Conservation (phyloP, 2,797 vertebrate genomes). For the Gallinago solitaria region DNA sequence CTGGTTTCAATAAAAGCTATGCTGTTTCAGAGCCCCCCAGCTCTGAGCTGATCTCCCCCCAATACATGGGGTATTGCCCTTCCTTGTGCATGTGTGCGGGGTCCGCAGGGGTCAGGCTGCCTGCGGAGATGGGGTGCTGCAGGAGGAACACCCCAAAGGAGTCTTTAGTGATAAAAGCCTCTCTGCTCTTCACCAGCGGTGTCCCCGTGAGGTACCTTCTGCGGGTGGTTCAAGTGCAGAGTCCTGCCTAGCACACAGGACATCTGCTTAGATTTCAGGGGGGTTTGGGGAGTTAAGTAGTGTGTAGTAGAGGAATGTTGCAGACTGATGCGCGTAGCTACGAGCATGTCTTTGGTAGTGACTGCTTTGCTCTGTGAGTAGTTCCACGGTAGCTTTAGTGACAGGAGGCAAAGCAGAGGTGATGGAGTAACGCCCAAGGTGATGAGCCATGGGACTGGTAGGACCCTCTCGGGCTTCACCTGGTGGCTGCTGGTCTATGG, state of each 20-base stretch:
- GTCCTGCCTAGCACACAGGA: not conserved
- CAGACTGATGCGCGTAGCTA: not conserved
- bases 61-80: fast-evolving
- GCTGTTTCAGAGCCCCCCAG: not conserved
- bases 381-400: constrained; percentile 23
- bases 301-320: not conserved
- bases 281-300: not conserved
- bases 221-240: not conserved
- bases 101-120: too few relatives aligned
- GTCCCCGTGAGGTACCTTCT: not conserved
- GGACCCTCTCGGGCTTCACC: not conserved
- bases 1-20: not conserved
- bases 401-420: not conserved
- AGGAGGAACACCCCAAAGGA: fast-evolving
- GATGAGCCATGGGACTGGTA: not conserved
- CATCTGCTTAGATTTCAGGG: not conserved
- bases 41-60: not conserved
- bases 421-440: fast-evolving
- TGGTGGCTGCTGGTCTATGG: not conserved
- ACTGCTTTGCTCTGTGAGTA: constrained; percentile 24
- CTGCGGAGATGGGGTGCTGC: not conserved
- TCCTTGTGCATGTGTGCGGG: not conserved
- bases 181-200: not conserved
- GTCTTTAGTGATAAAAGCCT: fast-evolving
- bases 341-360: constrained; percentile 25